Percentiles rank a stretch among this genome's conserved stretches.
These are phyloP conservation scores for Oreonectes daqikongensis DNA, from an alignment of 2,797 vertebrate species.

Conservation along the genomic window DNA sequence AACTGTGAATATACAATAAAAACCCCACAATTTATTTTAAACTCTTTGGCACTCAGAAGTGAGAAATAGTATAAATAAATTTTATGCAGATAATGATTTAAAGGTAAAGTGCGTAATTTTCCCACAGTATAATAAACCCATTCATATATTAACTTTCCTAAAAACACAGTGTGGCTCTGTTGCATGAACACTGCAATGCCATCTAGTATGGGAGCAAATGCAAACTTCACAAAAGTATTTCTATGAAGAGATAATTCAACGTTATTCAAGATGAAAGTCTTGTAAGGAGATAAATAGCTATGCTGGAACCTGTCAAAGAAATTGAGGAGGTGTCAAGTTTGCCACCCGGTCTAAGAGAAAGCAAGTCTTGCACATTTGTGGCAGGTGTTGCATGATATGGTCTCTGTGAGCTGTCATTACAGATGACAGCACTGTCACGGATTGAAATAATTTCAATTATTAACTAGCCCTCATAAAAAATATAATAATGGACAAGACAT, in stretches of 20 bases:
- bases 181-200: not conserved
- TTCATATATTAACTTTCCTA: not conserved
- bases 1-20: too few species aligned
- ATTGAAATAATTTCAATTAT: slow-evolving; percentile 4
- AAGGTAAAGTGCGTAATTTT: too few species aligned
- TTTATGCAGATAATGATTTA: too few species aligned
- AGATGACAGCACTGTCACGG: slow-evolving; percentile 27
- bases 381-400: slow-evolving; percentile 48
- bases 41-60: too few species aligned
- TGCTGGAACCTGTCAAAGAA: slow-evolving; percentile 35
- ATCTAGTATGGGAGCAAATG: not conserved
- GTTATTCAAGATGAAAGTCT: slow-evolving; percentile 22
- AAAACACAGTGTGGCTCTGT: too few species aligned
- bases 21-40: too few species aligned
- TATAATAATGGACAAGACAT: slow-evolving; percentile 18
- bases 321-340: slow-evolving; percentile 18
- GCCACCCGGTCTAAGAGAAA: slow-evolving; percentile 29
- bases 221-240: slow-evolving; percentile 8
- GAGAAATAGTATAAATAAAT: not conserved
- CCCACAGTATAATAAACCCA: not conserved
- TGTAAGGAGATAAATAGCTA: slow-evolving; percentile 28
- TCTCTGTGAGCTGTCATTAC: slow-evolving; percentile 37
- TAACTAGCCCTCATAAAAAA: slow-evolving; percentile 13
- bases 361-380: slow-evolving; percentile 49
- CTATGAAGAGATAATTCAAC: slow-evolving; percentile 5